Percentiles rank a stretch among this genome's conserved stretches.
These are phyloP conservation scores for Sciaenops ocellatus DNA, from an alignment of 2,797 vertebrate genomes.

Conservation along the genomic window DNA sequence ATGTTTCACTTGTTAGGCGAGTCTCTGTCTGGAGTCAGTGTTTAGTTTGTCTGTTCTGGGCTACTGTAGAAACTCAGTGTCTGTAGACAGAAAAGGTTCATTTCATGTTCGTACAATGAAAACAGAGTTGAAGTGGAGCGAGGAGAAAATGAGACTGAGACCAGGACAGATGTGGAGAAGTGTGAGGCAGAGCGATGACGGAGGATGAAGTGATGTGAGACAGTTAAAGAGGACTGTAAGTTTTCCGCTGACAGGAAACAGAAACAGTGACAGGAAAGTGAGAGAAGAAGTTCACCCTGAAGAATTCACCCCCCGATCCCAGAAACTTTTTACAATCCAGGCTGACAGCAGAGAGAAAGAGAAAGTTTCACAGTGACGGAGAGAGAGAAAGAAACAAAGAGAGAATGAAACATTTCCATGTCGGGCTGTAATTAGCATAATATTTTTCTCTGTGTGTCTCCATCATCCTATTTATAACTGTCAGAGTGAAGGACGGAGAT, in stretches of 20 bases:
- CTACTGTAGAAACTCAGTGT: no score
- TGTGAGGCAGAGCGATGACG: slow-evolving; percentile 20
- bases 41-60: no score
- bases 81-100: no score
- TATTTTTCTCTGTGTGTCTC: slow-evolving; percentile 55
- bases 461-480: slow-evolving; percentile 68
- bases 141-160: not conserved
- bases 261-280: slow-evolving; percentile 26
- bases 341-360: slow-evolving; percentile 35
- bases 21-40: no score
- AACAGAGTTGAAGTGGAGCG: not conserved
- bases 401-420: slow-evolving; percentile 42
- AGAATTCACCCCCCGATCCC: slow-evolving; percentile 45
- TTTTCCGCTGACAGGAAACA: slow-evolving; percentile 36
- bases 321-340: slow-evolving; percentile 24
- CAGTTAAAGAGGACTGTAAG: slow-evolving; percentile 4
- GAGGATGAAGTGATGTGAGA: not conserved
- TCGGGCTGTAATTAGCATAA: slow-evolving; percentile 66
- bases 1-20: no score
- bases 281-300: slow-evolving; percentile 30
- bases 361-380: slow-evolving; percentile 1
- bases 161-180: not conserved
- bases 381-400: slow-evolving; percentile 19
- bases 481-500: slow-evolving; percentile 63
- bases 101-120: no score